Evolutionary conservation across 2,888 invertebrate genomes (phyloP), one percentile per base, ranked within the genome.

Genomic region (Drosophila mimetica): DNA sequence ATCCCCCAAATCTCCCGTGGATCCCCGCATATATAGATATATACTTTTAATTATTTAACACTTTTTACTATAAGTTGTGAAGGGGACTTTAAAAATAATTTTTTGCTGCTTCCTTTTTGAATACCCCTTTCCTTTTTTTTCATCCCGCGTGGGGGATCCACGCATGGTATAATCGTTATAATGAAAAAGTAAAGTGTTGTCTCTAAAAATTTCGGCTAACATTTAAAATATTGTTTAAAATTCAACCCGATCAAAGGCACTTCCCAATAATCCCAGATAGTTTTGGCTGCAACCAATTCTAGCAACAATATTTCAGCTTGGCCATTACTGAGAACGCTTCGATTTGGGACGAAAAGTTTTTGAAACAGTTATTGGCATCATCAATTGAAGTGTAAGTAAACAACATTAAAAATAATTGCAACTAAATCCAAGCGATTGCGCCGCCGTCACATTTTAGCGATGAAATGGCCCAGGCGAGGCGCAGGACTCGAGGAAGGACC

Each of bases 331-430:
- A 46, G 69, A 32, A 67, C 30, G 54, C 64, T 77, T 75, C 75
- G 88, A 86, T 83, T 75, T 80, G 69, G 64, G 48, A 66, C 48
- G 79, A 50, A 76, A 81, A 84, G 87, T 76, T 88, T 84, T 79
- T 83, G 67, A 75, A 88, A 88, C 85, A 88, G 87, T 88, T 86
- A 86, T 86, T 88, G 86, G 82, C 79, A 71, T 77, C 89, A 88
- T 86, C 89, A 85, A 87, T 86, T 86, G 86, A 71, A 82, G 89
- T 72, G 82, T 73, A 88, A 82, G 87, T 83, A 88, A 86, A 87
- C 89, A 87, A 88, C 86, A 86, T 86, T 88, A 86, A 86, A 86
- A 86, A 88, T 86, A 88, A 86, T 87, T 86, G 89, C 89, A 87
- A 74, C 87, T 85, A 86, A 88, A 88, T 88, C 77, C 88, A 83